Base-by-base conservation (phyloP, 2,113 vertebrate species). In the Ariopsis seemanni region DNA sequence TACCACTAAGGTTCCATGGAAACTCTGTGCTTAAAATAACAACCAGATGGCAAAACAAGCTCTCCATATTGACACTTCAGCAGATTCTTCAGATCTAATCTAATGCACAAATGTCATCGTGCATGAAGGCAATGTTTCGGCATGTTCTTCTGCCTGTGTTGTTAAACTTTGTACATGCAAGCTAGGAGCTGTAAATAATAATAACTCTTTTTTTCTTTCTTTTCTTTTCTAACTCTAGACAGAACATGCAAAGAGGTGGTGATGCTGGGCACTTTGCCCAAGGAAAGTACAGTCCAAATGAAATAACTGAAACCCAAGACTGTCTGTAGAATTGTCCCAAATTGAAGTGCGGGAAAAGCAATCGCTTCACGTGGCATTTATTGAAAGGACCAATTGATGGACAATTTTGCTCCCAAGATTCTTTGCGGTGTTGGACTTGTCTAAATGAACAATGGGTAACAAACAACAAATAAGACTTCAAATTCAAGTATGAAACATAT, bases 1-100 rank as follows among this genome's bases (percentile, higher is more conserved):
- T 78, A 27, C 52, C 25, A 77, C 78, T 90, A 75, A 48, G 79
- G 18, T 55, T 18, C 86, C 27, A 79, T 87, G 77, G 83, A 87
- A 87, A 85, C 82, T 34, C 9, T 57, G 48, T 55, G 11, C 27
- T 83, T 80, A 42, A 84, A 86, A 83, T 69, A 78, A 18, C 52
- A 18, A 83, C 18, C 57, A 34, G 86, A 82, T 50, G 57, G 50
- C 53, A 85, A 75, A 85, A 75, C 57, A 65, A 34, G 42, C 34
- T 18, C 48, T 52, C 2, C n/a, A 84, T 10, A 53, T 27, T 79
- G 42, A 71, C 80, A 84, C 42, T 86, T 72, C 63, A 14, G 71
- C 14, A 72, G 12, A 79, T 57, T 20, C 25, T 30, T 83, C 57
- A 77, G 30, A 27, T 79, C 52, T 25, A 25, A 82, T 69, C 50